Percentiles rank a stretch among this genome's conserved stretches.
These are phyloP conservation scores for Narcine bancroftii DNA, from an alignment of 2,113 vertebrate species.

Conservation along the genomic window DNA sequence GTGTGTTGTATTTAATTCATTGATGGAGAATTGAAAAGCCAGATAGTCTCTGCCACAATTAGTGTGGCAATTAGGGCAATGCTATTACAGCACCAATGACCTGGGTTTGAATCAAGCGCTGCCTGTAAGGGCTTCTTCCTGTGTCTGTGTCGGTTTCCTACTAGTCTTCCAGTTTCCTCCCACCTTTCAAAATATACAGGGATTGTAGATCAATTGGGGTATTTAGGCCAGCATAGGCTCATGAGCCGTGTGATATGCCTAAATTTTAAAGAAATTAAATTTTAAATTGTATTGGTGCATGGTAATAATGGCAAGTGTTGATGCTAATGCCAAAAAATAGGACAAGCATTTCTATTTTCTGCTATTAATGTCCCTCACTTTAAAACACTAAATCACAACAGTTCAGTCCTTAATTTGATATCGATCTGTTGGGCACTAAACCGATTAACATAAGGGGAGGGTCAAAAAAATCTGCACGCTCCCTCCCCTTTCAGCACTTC, in stretches of 20 bases:
- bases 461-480: background rate
- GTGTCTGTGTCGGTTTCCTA: too few species aligned
- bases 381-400: background rate
- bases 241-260: too few species aligned
- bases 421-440: background rate
- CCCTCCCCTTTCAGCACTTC: background rate
- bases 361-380: background rate
- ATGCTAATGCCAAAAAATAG: background rate
- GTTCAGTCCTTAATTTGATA: background rate
- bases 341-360: background rate
- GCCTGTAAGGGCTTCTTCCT: too few species aligned
- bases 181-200: too few species aligned
- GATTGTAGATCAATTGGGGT: too few species aligned
- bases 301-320: background rate
- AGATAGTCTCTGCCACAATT: background rate
- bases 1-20: background rate
- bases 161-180: too few species aligned
- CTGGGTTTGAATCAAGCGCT: too few species aligned
- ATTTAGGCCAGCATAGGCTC: too few species aligned
- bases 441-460: background rate
- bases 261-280: too few species aligned
- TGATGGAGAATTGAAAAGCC: background rate
- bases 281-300: background rate
- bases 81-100: too few species aligned
- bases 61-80: too few species aligned